Evolutionary conservation across 2,797 vertebrate species (phyloP).

Genomic region (Phrynocephalus forsythii): DNA sequence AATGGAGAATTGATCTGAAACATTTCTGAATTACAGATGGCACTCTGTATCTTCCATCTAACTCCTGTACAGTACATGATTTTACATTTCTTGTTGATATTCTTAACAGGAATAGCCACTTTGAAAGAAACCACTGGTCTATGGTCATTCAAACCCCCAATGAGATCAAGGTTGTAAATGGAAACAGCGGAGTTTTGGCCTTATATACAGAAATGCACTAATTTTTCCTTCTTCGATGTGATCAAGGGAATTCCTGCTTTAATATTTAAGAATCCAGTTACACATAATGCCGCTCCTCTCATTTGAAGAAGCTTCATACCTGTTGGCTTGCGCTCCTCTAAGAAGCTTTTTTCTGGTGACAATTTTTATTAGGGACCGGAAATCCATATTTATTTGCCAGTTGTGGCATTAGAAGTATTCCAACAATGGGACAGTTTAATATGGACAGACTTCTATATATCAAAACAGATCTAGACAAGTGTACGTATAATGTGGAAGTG

Average conservation of each 20-base stretch:
- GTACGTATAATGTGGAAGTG: neutral
- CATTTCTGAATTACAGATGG: no score
- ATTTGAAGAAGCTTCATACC: neutral
- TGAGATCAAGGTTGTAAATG: neutral
- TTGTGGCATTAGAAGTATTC: neutral
- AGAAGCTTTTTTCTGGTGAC: neutral
- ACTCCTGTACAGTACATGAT: neutral
- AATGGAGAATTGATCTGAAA: no score
- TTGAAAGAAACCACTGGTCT: neutral
- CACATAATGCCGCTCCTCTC: neutral
- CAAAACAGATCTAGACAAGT: neutral
- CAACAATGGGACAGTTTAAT: neutral
- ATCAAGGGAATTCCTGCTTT: neutral
- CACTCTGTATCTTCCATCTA: neutral
- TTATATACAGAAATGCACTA: neutral
- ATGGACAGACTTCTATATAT: neutral
- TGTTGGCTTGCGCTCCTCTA: neutral
- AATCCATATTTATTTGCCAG: neutral
- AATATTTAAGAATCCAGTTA: neutral
- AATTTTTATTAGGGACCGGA: neutral
- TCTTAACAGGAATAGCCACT: neutral
- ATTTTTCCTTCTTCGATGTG: neutral
- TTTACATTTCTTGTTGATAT: neutral
- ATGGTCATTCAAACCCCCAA: neutral
- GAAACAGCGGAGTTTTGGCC: neutral